Evolutionary conservation across 2,797 vertebrate genomes (phyloP), one percentile per base, ranked within the genome.

Genomic region (Limosa lapponica): DNA sequence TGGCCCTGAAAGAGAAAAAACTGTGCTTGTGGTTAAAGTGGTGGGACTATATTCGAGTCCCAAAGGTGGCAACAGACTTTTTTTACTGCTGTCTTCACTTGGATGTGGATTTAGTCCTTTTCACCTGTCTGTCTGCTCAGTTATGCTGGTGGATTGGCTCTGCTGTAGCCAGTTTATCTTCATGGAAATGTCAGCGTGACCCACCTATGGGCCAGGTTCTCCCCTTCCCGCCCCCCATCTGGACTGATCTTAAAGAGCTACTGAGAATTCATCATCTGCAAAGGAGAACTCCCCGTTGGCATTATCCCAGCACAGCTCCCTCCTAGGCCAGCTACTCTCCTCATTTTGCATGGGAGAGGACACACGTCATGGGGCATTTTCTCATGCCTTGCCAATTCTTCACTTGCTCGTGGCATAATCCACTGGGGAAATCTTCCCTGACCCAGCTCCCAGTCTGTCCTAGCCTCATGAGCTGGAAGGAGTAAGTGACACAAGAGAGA

Each of bases 221-320:
- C 10, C 13, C 10, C 10, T 62, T 82, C 34, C 37, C 8, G 4
- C 11, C 12, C 8, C 2, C 18, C 2, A 1, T 58, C 39, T 66
- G 25, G 17, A 23, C 23, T 82, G 44, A 75, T 51, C 25, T 65
- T 66, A 72, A 79, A 58, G 16, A 90, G 58, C 54, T 79, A 69
- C 73, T 0, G 0, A 41, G 51, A 94, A 73, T 77, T 79, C 61
- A 78, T 51, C 62, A 58, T 54, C 16, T 0, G 0, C n/a, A 43
- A 49, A 81, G 46, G 55, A 91, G 78, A 94, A 69, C 59, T 79
- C 19, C 28, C 55, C 70, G 30, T 8, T 75, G 66, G 73, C 83
- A 79, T 52, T 39, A 75, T 37, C 36, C 25, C 81, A 77, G 55
- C 17, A 57, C 36, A 87, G 36, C 59, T 89, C 46, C 32, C 81